Base-by-base conservation (phyloP, 2,888 invertebrate genomes). In the Lasioglossum pauxillum region DNA sequence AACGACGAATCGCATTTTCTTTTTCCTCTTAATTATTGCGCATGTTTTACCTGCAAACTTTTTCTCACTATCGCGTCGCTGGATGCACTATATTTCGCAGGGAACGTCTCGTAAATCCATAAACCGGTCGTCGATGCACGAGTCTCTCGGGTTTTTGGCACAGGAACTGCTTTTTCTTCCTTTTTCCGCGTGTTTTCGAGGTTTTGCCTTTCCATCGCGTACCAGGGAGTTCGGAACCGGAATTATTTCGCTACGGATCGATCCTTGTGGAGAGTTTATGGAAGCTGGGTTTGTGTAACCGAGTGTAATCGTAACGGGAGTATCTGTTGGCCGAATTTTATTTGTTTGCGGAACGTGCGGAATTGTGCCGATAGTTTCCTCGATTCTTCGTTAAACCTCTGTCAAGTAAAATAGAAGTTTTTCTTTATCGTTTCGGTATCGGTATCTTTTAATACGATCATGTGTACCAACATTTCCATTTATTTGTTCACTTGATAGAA, bases 101-200 rank as follows among this genome's bases (percentile, higher is more conserved):
- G 19, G 67, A 67, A 19, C 67, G 31, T 35, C 67, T 67, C 67
- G 35, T 67, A 67, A 31, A 67, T 67, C 67, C 19, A 67, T 67
- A 67, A 35, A 67, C 35, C 67, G 67, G 67, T 35, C 35, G 67
- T 67, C 67, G 67, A 67, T 67, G 67, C 67, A 67, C 67, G 7
- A 67, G 8, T 16, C 31, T 67, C 31, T 67, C 67, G 16, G 12
- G 3, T 67, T 67, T 67, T 67, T 35, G 67, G 35, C 19, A 35
- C 8, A 8, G 67, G 31, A 19, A 67, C 19, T 5, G 67, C 19
- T 67, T 67, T 31, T 19, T 19, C 67, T 19, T 35, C 16, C 16
- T 0, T 67, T 35, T 67, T 35, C 19, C 35, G 14, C 27, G 19
- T 19, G 67, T 67, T 67, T 35, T 16, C 19, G 67, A 35, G 7